Percentiles rank a stretch among this genome's conserved stretches.
Conservation (phyloP, 2,797 vertebrate genomes). For the Eulemur albifrons region DNA sequence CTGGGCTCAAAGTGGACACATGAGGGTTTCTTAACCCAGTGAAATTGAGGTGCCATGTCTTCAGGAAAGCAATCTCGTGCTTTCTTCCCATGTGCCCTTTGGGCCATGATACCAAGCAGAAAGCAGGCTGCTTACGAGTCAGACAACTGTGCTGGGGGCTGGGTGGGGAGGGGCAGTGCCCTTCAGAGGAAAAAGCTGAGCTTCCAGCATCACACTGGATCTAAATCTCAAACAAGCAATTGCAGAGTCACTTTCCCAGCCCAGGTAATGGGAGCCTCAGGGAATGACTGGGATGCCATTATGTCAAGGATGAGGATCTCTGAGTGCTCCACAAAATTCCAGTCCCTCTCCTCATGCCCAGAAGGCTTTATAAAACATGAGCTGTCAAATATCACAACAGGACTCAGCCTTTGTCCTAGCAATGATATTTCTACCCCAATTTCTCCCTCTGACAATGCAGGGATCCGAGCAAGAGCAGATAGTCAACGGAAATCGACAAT, state of each 20-base stretch:
- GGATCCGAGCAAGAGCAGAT: not conserved
- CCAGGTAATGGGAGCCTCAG: not conserved
- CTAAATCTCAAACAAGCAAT: slow-evolving; percentile 45
- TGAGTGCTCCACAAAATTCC: slow-evolving; percentile 23
- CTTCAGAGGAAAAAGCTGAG: slow-evolving; percentile 54
- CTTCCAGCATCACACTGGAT: slow-evolving; percentile 27
- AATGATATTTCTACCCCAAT: not conserved
- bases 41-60: not conserved
- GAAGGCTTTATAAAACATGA: slow-evolving; percentile 12
- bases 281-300: slow-evolving; percentile 16
- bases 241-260: not conserved
- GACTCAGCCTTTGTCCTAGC: not conserved
- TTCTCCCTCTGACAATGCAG: slow-evolving; percentile 40
- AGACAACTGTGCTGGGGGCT: too few species aligned
- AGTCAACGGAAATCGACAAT: slow-evolving; percentile 65
- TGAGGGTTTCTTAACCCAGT: not conserved
- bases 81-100: not conserved
- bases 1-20: fast-evolving
- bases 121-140: not conserved
- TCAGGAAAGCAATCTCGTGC: not conserved
- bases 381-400: not conserved
- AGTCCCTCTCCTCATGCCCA: slow-evolving; percentile 4
- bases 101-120: not conserved
- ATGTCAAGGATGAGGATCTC: slow-evolving; percentile 57
- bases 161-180: not conserved